These are phyloP conservation scores for Coenonympha glycerion DNA, from an alignment of 2,888 invertebrate genomes.

Conservation along the genomic window DNA sequence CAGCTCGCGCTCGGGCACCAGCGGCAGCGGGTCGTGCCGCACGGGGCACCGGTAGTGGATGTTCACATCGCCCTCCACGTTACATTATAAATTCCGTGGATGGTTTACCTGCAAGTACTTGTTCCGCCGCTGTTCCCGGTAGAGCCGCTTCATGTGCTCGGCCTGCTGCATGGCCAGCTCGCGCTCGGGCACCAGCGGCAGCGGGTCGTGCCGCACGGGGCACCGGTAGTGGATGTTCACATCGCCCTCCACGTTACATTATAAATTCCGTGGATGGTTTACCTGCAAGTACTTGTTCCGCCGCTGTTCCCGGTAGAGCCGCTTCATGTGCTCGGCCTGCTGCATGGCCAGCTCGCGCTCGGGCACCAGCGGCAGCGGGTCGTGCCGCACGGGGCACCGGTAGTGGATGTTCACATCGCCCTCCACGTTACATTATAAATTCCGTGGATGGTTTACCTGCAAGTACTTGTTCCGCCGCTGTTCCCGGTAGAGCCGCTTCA, in stretches of 20 bases:
- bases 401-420: constrained; percentile 96
- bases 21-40: constrained; percentile 89
- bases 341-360: constrained; percentile 91
- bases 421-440: too few species aligned
- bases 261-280: too few species aligned
- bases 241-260: constrained; percentile 93
- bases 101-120: constrained; percentile 91
- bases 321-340: constrained; percentile 93
- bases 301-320: constrained; percentile 91
- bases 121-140: constrained; percentile 90
- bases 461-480: constrained; percentile 92
- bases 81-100: too few species aligned
- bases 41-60: constrained; percentile 94
- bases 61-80: constrained; percentile 94
- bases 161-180: constrained; percentile 91
- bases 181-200: constrained; percentile 90
- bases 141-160: constrained; percentile 91
- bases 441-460: constrained; percentile 72
- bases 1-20: constrained; percentile 91
- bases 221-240: constrained; percentile 95
- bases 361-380: constrained; percentile 88
- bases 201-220: constrained; percentile 90
- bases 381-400: constrained; percentile 90
- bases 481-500: constrained; percentile 92
- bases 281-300: constrained; percentile 92